phyloP scores from a whole-genome alignment of 2,888 invertebrate species.

The Rotaria sp. region DNA sequence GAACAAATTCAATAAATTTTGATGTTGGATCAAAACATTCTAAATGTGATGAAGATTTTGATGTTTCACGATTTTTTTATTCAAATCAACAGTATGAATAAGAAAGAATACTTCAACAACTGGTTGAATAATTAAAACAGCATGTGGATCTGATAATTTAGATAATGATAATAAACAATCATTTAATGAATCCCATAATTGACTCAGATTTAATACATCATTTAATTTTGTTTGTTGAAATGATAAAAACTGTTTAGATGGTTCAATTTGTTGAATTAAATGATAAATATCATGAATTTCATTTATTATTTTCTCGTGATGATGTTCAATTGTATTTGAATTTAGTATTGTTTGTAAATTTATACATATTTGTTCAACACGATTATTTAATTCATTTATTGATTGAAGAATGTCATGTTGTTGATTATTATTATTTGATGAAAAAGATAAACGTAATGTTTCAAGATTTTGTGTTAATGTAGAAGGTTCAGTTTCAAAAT shows the following conservation, averaged over 20 bases:
- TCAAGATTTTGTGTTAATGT: background rate
- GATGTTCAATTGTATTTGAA: background rate
- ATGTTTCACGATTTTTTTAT: constrained; percentile 47
- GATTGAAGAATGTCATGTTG: background rate
- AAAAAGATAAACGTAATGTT: background rate
- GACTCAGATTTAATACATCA: constrained; percentile 66
- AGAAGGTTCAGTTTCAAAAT: background rate
- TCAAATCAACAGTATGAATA: constrained; percentile 67
- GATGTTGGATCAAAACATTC: too few species aligned
- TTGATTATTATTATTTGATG: background rate
- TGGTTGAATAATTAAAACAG: constrained; percentile 74
- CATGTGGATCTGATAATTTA: constrained; percentile 72
- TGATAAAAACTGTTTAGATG: background rate
- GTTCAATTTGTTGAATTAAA: background rate
- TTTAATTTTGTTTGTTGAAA: constrained; percentile 61
- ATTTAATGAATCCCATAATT: constrained; percentile 71
- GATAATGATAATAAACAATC: constrained; percentile 71
- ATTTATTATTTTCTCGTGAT: background rate
- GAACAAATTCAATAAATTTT: constrained; percentile 62
- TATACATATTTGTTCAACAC: constrained; percentile 1
- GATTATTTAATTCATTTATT: constrained; percentile 10
- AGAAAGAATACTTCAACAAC: constrained; percentile 84
- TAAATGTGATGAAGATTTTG: too few species aligned
- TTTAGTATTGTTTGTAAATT: background rate
- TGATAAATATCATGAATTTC: background rate